Base-by-base conservation (phyloP, 2,113 vertebrate genomes). In the Mesocricetus auratus region DNA sequence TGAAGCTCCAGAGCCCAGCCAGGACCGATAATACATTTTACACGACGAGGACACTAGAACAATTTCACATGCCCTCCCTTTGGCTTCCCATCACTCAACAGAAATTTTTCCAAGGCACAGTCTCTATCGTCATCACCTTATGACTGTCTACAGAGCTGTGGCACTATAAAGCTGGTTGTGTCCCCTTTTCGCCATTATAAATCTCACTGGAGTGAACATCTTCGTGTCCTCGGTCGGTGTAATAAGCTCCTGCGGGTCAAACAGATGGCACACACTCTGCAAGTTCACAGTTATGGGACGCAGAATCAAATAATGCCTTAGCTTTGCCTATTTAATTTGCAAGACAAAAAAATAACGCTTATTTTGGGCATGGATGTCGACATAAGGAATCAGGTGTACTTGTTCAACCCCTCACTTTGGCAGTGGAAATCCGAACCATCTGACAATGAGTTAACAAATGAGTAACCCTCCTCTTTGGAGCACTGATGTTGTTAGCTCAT, bases 261-360 rank as follows among this genome's bases (percentile, higher is more conserved):
- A 1, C 22, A 64, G 50, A 26, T 1, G 50, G 56, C 15, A 29
- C 8, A n/a, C 31, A 8, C 0, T 22, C 24, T 17, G 36, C 53
- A 79, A 73, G 11, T 8, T 3, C 0, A 8, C 4, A 50, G 31
- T 5, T 36, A 26, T n/a, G 31, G 77, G 60, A 26, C 1, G 33
- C 33, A 31, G 56, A 88, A 53, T 50, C 17, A 71, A 90, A 66
- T 1, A 4, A 21, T 2, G 26, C 56, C 21, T 85, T 42, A 31
- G 39, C 16, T 71, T 53, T 73, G 66, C 13, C 69, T n/a, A 13
- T 3, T 33, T 45, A 42, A 58, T 74, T 29, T 82, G 66, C n/a
- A 87, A 94, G 47, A 33, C 9, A 11, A 36, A 56, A 69, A n/a
- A n/a, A 62, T 36, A 47, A 3, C 33, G 22, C 22, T 19, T 6